Conservation (phyloP, 2,113 vertebrate genomes). For the Labeo rohita region DNA sequence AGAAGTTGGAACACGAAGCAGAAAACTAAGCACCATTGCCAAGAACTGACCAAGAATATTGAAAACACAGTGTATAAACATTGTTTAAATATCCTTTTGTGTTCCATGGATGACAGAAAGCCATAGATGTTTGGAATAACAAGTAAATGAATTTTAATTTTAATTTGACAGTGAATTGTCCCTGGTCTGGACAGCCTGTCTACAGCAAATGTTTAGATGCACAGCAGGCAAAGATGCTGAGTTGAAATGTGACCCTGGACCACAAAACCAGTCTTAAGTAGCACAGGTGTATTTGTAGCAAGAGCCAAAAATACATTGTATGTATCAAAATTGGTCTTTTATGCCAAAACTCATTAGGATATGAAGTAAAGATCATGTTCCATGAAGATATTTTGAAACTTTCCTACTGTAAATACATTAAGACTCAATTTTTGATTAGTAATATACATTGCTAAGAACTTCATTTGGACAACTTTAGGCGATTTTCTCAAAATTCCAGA, state of each 20-base stretch:
- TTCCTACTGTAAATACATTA: too few relatives aligned
- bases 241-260: neutral
- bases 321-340: too few relatives aligned
- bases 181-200: neutral
- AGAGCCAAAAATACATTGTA: too few relatives aligned
- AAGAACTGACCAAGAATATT: neutral
- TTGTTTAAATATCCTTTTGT: neutral
- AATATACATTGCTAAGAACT: too few relatives aligned
- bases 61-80: neutral
- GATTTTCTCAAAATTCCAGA: too few relatives aligned
- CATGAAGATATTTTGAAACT: too few relatives aligned
- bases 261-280: too few relatives aligned
- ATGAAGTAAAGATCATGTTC: too few relatives aligned
- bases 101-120: neutral
- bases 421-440: too few relatives aligned
- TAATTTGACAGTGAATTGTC: neutral
- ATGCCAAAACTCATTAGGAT: too few relatives aligned
- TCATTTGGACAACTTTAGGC: too few relatives aligned
- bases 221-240: slow-evolving; percentile 8
- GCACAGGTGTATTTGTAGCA: too few relatives aligned
- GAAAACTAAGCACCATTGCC: neutral
- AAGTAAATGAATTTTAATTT: neutral
- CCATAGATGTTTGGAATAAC: neutral
- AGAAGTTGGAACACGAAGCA: neutral
- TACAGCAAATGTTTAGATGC: neutral